Conservation (phyloP, 2,888 invertebrate species). For the Blomia tropicalis region DNA sequence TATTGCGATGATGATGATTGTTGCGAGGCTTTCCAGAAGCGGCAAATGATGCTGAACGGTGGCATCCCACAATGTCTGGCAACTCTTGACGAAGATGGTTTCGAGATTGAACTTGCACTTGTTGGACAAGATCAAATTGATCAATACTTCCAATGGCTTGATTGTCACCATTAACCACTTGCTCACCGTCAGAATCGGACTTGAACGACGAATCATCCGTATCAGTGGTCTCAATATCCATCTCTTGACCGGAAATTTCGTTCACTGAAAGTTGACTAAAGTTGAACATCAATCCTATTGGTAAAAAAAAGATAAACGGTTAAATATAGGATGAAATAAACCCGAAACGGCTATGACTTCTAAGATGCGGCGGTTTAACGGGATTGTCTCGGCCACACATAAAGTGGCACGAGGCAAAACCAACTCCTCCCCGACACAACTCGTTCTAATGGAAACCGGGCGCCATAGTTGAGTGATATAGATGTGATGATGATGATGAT, state of each 20-base stretch:
- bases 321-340: neutral
- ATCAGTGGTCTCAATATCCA: slow-evolving; percentile 1
- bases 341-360: too few relatives aligned
- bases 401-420: too few relatives aligned
- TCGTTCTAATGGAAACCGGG: too few relatives aligned
- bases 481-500: neutral
- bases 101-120: neutral
- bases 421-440: too few relatives aligned
- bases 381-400: too few relatives aligned
- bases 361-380: too few relatives aligned
- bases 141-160: neutral
- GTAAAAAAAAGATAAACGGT: neutral
- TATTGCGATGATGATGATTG: neutral
- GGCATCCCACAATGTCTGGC: slow-evolving; percentile 2
- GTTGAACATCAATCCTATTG: neutral
- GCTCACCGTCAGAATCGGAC: too few relatives aligned
- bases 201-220: too few relatives aligned
- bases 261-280: slow-evolving; percentile 6
- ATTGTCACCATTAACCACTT: neutral
- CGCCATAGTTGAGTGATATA: neutral
- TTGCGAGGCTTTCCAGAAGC: too few relatives aligned
- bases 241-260: neutral
- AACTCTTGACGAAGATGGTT: neutral
- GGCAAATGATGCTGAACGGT: neutral
- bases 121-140: neutral